Evolutionary conservation across 2,888 invertebrate genomes (phyloP), one percentile per base, ranked within the genome.

Genomic region (Biston stratarius): DNA sequence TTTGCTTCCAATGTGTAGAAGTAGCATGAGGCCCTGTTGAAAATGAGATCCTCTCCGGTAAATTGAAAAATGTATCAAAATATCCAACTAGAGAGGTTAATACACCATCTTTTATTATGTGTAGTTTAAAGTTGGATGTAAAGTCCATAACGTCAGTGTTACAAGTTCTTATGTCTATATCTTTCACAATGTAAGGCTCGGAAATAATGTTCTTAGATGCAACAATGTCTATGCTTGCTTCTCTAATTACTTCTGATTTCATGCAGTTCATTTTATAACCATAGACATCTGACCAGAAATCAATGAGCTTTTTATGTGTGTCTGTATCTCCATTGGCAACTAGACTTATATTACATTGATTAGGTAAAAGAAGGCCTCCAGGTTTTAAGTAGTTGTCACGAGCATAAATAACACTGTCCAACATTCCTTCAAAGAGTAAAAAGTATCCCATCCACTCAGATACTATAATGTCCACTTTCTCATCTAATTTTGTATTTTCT

Each of bases 361-460:
- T 98, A 0, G 99, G 99, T 75, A 99, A 89, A 59, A 99, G 93
- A 14, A 96, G 82, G 0, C 99, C 99, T 69, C 95, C 96, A 38
- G 96, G 94, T 61, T 95, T 95, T 8, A 99, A 94, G 86, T 96
- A 97, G 76, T 96, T 95, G 78, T 99, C 96, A 79, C 98, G 95
- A 0, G 98, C 98, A 87, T 97, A 97, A 72, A 99, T 96, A 11
- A 99, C 96, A 83, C 98, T 98, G 83, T 99, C 99, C 67, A 99
- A 86, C 99, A 99, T 99, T 52, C 98, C 99, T 93, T 99, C 99
- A 87, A 98, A 99, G 1, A 99, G 90, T 48, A 99, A 94, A 86
- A 99, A 99, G 87, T 99, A 99, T 0, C 99, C 99, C 99, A 99
- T 99, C 99, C 99, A 99, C 88, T 99, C 99, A 0, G 99, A 99